Conservation (phyloP, 2,888 invertebrate species). For the Tenthredo notha region DNA sequence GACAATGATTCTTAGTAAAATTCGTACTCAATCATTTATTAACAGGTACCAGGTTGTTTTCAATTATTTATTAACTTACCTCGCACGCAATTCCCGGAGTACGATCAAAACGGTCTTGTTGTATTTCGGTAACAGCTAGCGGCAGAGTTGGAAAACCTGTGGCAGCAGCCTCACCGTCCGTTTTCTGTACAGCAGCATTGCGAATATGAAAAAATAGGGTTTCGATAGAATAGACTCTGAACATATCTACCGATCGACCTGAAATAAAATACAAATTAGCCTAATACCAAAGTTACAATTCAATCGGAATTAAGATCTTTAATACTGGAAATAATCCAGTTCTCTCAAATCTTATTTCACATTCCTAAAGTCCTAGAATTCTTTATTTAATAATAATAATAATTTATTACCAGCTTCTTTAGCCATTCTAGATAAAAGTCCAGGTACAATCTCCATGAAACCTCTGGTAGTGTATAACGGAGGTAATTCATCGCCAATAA, state of each 20-base stretch:
- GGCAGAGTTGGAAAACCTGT: slow-evolving; percentile 58
- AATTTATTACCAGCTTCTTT: slow-evolving; percentile 60
- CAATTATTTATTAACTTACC: slow-evolving; percentile 65
- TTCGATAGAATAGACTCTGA: slow-evolving; percentile 73
- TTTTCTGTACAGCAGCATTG: slow-evolving; percentile 61
- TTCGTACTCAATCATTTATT: not conserved
- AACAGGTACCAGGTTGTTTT: not conserved
- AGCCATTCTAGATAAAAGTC: slow-evolving; percentile 63
- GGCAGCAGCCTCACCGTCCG: not conserved
- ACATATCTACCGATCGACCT: slow-evolving; percentile 59
- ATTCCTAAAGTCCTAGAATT: not conserved
- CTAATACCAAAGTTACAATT: not conserved
- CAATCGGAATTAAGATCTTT: not conserved
- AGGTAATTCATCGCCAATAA: slow-evolving; percentile 66
- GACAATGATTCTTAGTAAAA: not conserved
- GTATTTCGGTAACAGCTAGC: slow-evolving; percentile 72
- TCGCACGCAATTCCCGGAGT: slow-evolving; percentile 73
- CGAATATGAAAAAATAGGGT: slow-evolving; percentile 71
- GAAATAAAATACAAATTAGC: slow-evolving; percentile 34
- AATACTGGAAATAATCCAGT: not conserved
- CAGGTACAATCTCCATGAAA: slow-evolving; percentile 51
- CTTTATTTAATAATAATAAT: slow-evolving; percentile 6
- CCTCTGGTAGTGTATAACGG: slow-evolving; percentile 77
- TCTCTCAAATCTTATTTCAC: too few species aligned
- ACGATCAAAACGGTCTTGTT: slow-evolving; percentile 74